Evolutionary conservation across 37 sponge, comb jelly and placozoan genomes (phyloP).

Genomic region (Cladorhizidae sp.): DNA sequence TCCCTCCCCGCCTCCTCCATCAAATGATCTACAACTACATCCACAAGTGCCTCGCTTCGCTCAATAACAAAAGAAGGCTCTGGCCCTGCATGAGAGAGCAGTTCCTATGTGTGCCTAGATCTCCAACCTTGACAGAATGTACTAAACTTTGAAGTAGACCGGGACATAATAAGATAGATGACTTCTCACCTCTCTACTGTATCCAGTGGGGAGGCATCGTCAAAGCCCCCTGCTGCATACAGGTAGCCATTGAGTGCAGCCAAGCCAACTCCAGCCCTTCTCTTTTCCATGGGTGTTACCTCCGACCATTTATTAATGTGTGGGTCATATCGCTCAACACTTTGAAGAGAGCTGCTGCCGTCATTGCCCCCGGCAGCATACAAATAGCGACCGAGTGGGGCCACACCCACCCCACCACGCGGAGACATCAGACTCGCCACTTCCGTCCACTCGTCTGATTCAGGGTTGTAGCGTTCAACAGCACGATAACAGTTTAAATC

Average conservation of each 20-base stretch:
- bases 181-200: conserved; percentile 86
- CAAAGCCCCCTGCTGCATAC: conserved; percentile 96
- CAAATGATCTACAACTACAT: too few species aligned
- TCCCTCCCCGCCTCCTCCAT: too few species aligned
- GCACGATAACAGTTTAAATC: conserved; percentile 81
- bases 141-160: too few species aligned
- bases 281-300: conserved; percentile 76
- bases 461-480: conserved; percentile 90
- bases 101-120: too few species aligned
- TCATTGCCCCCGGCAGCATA: conserved; percentile 93
- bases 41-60: too few species aligned
- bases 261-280: conserved; percentile 88
- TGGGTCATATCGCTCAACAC: conserved; percentile 89
- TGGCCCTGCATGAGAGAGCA: too few species aligned
- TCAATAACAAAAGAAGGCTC: too few species aligned
- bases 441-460: conserved; percentile 78
- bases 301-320: conserved; percentile 88
- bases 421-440: conserved; percentile 74
- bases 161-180: too few species aligned
- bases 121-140: too few species aligned
- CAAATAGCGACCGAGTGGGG: conserved; percentile 72
- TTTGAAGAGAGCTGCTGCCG: conserved; percentile 77
- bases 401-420: conserved; percentile 91
- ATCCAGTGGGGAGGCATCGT: conserved; percentile 86
- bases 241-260: conserved; percentile 85